Conservation (phyloP, 2,113 vertebrate species). For the Xiphophorus hellerii region DNA sequence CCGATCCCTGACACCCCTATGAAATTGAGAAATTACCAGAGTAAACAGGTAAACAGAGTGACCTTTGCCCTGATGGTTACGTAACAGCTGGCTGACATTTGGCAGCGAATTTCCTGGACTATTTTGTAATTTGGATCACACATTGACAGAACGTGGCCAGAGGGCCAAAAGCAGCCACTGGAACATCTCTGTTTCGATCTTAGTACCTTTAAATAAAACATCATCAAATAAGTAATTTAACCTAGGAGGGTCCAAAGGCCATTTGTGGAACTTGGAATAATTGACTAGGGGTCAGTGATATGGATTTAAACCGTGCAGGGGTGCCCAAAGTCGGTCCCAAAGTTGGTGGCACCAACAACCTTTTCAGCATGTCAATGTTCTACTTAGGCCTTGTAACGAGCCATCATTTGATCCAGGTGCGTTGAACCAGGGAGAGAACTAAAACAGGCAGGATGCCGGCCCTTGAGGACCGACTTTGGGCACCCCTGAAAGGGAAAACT, state of each 20-base stretch:
- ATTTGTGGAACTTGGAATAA: too few relatives aligned
- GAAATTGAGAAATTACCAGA: not conserved
- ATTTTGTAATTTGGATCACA: not conserved
- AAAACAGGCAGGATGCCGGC: too few relatives aligned
- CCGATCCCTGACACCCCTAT: not conserved
- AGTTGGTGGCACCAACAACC: too few relatives aligned
- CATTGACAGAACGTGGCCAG: not conserved
- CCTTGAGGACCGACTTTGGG: too few relatives aligned
- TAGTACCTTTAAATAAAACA: not conserved
- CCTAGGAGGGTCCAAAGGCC: not conserved
- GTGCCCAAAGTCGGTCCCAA: too few relatives aligned
- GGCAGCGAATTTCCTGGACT: not conserved
- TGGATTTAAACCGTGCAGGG: too few relatives aligned
- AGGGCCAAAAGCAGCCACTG: not conserved
- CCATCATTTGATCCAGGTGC: too few relatives aligned
- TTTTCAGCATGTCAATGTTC: too few relatives aligned
- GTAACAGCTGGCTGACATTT: not conserved
- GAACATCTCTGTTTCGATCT: not conserved
- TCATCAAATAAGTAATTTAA: not conserved
- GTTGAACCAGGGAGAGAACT: too few relatives aligned
- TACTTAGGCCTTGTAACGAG: too few relatives aligned
- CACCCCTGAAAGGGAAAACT: too few relatives aligned
- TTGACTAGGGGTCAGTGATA: too few relatives aligned
- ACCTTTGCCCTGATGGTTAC: not conserved
- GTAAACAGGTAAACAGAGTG: not conserved